Conservation (phyloP, 1,140 invertebrate species). For the Venustaconcha ellipsiformis region DNA sequence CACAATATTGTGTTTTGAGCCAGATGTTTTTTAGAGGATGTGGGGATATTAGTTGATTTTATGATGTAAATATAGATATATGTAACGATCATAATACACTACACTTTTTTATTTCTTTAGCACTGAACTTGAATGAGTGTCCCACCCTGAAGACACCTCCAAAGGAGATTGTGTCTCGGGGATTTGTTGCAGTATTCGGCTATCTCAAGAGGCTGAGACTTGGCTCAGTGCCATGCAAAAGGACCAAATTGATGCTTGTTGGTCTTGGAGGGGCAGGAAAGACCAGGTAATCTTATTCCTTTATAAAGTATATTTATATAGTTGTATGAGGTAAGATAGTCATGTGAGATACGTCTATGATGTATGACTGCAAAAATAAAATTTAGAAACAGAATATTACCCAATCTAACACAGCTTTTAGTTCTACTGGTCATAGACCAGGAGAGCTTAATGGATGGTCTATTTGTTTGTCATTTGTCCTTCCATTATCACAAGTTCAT, state of each 20-base stretch:
- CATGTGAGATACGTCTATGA: neutral
- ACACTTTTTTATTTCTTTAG: conserved; percentile 28
- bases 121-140: conserved; percentile 55
- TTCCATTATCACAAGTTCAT: too few relatives aligned
- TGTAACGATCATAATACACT: neutral
- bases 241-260: conserved; percentile 68
- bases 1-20: too few relatives aligned
- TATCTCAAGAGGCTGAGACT: conserved; percentile 59
- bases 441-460: too few relatives aligned
- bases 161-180: conserved; percentile 60
- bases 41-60: conserved; percentile 7
- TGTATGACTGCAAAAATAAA: too few relatives aligned
- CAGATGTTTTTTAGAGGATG: too few relatives aligned
- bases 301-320: conserved; percentile 1
- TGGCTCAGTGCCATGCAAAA: conserved; percentile 58
- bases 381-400: too few relatives aligned
- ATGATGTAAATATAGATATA: conserved; percentile 1
- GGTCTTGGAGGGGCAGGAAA: conserved; percentile 68
- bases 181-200: conserved; percentile 55
- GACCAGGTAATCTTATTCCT: conserved; percentile 59
- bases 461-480: too few relatives aligned
- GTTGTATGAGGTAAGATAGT: neutral
- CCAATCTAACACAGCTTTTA: too few relatives aligned
- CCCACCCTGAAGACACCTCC: conserved; percentile 63
- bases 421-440: too few relatives aligned